These are phyloP conservation scores for Perodicticus potto DNA, from an alignment of 2,797 vertebrate genomes.

Conservation along the genomic window DNA sequence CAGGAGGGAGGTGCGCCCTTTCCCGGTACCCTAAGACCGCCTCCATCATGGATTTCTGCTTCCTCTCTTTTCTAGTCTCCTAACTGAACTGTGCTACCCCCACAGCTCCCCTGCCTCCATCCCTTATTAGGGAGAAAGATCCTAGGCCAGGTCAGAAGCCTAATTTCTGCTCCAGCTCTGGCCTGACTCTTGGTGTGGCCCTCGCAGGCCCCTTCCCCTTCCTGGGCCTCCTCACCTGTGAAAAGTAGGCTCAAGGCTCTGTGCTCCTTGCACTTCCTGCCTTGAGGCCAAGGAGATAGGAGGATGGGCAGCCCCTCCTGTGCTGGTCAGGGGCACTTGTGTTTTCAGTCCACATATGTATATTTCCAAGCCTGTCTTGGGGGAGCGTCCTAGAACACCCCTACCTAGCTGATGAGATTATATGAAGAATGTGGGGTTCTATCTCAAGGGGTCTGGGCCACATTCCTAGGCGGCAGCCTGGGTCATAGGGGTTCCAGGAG, in stretches of 20 bases:
- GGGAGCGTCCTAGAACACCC: fast-evolving
- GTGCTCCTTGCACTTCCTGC: not conserved
- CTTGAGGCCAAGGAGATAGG: conserved; percentile 10
- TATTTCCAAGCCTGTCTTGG: not conserved
- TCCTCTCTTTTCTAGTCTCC: not conserved
- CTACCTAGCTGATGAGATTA: not conserved
- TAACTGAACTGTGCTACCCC: not conserved
- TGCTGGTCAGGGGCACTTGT: not conserved
- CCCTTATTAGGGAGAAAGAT: not conserved
- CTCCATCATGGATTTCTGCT: not conserved
- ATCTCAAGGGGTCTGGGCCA: not conserved
- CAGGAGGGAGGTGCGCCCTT: not conserved
- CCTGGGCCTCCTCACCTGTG: not conserved
- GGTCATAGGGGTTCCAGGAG: not conserved
- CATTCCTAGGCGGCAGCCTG: not conserved
- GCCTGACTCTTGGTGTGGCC: not conserved
- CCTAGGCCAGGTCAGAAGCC: not conserved
- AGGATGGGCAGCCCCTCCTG: not conserved
- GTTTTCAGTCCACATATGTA: not conserved
- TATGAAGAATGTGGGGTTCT: not conserved
- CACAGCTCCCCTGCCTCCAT: not conserved
- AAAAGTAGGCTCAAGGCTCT: not conserved
- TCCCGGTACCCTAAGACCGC: too few species aligned
- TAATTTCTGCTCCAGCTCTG: not conserved
- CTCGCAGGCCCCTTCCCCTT: not conserved